Evolutionary conservation across 1,140 invertebrate species (phyloP), one percentile per base, ranked within the genome.

Genomic region (Drosophila ambigua): DNA sequence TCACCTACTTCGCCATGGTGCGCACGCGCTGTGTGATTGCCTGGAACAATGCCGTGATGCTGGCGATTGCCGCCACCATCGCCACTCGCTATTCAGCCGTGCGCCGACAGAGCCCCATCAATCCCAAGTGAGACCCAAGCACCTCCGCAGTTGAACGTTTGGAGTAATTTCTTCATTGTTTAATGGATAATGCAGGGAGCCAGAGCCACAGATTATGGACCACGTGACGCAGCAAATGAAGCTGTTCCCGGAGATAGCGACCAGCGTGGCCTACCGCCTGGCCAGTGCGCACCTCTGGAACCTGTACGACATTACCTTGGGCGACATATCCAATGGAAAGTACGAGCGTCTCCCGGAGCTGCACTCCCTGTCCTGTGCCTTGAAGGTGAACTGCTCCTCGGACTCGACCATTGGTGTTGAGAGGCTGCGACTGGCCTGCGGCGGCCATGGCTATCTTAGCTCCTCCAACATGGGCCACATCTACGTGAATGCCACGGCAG

Each of bases 1-100:
- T 98, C 0, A 95, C 97, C 0, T 99, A 98, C 92, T 97, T 97
- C 8, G 97, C 97, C 0, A 98, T 99, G 98, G 96, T 99, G 88
- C 97, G 97, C 91, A 96, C 98, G 0, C 93, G 98, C 28, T 96
- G 97, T n/a, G 93, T 96, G 49, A 93, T 99, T 62, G 93, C 96
- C 0, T 93, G 94, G 76, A 95, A 96, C 89, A 93, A 95, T 60
- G 93, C 94, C 20, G 92, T 92, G 28, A 94, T 95, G 71, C 93
- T 98, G 52, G 94, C 95, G 3, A 95, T 96, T 91, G 96, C 96
- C 0, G 94, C 95, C 20, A 98, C 97, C 31, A 98, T 98, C 76
- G 96, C 96, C 6, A 94, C 94, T 1, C 93, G 98, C 79, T 99
- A 99, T 91, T 97, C 97, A 59, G 95, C 96, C 13, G 95, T 99